phyloP scores from a whole-genome alignment of 2,113 vertebrate genomes.

The Scortum barcoo region DNA sequence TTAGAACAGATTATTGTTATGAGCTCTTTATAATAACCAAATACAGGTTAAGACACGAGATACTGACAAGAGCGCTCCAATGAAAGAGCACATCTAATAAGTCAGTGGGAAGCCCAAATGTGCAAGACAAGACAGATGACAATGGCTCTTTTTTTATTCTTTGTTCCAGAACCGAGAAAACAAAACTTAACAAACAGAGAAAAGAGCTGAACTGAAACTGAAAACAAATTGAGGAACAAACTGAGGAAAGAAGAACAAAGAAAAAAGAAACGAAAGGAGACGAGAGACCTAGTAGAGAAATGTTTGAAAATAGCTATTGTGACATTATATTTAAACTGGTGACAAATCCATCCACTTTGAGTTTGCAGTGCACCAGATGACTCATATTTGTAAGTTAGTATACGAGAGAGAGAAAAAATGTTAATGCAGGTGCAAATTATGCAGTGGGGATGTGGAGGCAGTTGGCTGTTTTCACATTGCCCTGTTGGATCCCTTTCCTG shows the following conservation, averaged over 20 bases:
- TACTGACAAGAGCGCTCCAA: background rate
- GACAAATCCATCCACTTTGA: slow-evolving; percentile 43
- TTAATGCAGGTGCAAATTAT: slow-evolving; percentile 63
- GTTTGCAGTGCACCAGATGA: slow-evolving; percentile 45
- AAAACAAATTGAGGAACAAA: background rate
- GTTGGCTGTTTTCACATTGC: slow-evolving; percentile 37
- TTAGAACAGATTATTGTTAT: background rate
- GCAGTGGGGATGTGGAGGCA: slow-evolving; percentile 40
- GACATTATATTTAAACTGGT: slow-evolving; percentile 55
- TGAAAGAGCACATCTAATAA: background rate
- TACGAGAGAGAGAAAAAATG: slow-evolving; percentile 39
- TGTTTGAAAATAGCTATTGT: slow-evolving; percentile 21
- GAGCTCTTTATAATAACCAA: background rate
- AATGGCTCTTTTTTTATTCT: slow-evolving; percentile 7
- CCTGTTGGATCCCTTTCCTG: slow-evolving; percentile 36
- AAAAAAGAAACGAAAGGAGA: background rate
- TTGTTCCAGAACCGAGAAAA: background rate
- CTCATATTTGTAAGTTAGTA: slow-evolving; percentile 49
- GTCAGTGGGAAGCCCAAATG: background rate
- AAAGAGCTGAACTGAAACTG: too few species aligned
- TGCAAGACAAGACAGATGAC: background rate
- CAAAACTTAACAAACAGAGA: too few species aligned
- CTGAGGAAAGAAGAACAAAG: background rate
- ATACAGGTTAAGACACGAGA: background rate
- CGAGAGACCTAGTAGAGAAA: background rate